Percentiles rank a stretch among this genome's conserved stretches.
Evolutionary conservation across 1,140 invertebrate genomes (phyloP).

Genomic region (Lasaia peninsularis): DNA sequence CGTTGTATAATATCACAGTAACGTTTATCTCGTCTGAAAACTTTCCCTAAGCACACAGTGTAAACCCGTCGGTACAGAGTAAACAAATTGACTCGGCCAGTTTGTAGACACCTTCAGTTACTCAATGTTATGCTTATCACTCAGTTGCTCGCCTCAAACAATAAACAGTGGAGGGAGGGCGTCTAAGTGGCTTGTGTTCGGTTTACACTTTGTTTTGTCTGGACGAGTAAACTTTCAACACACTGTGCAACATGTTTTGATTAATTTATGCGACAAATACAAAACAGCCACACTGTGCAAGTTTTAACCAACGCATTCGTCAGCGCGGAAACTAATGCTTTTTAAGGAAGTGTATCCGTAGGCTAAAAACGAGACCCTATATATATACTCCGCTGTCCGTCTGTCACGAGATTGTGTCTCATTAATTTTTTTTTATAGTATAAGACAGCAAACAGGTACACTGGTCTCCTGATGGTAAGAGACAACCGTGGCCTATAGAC

Average conservation of each 20-base stretch:
- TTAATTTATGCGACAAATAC: neutral
- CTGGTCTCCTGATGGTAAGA: too few relatives aligned
- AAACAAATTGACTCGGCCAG: slow-evolving; percentile 8
- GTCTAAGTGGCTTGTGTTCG: slow-evolving; percentile 3
- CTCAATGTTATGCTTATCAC: slow-evolving; percentile 11
- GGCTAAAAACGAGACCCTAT: too few relatives aligned
- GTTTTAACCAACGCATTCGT: too few relatives aligned
- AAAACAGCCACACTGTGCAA: neutral
- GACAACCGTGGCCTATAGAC: too few relatives aligned
- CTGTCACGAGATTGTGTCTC: too few relatives aligned
- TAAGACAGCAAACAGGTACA: too few relatives aligned
- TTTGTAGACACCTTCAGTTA: slow-evolving; percentile 8
- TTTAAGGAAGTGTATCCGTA: too few relatives aligned
- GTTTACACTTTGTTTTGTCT: slow-evolving; percentile 5
- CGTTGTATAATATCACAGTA: too few relatives aligned
- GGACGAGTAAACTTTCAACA: neutral
- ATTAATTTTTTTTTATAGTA: too few relatives aligned
- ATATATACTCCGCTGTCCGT: too few relatives aligned
- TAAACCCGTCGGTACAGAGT: neutral
- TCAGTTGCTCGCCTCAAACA: slow-evolving; percentile 10
- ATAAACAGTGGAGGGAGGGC: neutral
- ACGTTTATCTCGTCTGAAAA: neutral
- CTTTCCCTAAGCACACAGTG: neutral
- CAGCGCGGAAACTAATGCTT: too few relatives aligned
- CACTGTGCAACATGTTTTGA: neutral